Base-by-base conservation (phyloP, 2,113 vertebrate genomes). In the Clarias gariepinus region DNA sequence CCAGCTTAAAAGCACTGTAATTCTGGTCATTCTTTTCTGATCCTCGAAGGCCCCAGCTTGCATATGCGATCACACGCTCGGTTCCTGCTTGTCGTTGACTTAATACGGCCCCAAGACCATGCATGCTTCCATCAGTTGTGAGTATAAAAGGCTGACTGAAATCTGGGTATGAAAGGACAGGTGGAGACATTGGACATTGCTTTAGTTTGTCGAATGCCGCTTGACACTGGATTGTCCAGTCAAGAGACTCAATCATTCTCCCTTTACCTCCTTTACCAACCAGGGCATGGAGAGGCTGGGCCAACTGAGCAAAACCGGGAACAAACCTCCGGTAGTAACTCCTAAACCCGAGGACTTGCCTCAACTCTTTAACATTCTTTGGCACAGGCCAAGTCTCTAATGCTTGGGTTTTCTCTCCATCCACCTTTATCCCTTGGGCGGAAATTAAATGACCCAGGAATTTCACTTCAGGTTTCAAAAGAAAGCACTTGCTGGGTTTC, bases 401-500 rank as follows among this genome's bases (percentile, higher is more conserved):
- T 8, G 36, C 47, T 3, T 86, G 41, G 3, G 83, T 63, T 30
- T 88, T 89, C 61, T 86, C 83, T 25, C 36, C 36, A 53, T 89
- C 71, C 2, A 89, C 81, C 18, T 30, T 11, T 8, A 89, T 33
- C 0, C 82, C 82, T 1, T 66, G 2, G 60, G 60, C 18, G 0
- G 77, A 89, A 9, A 82, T 58, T 2, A 85, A 4, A 10, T 88
- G 87, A 3, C 64, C 83, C 58, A 88, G 47, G 23, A 85, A 77
- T 13, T 76, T 82, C 18, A 90, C 84, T 15, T 90, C 58, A 18
- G 80, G 12, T 55, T 58, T 82, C 13, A 88, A 47, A 18, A 89
- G 63, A 8, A 83, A 85, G 28, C 86, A 89, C 19, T 87, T 89
- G 12, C 53, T 87, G 4, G 79, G 86, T 8, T 89, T 89, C 30